Conservation (phyloP, 2,113 vertebrate species). For the Microtus oregoni region DNA sequence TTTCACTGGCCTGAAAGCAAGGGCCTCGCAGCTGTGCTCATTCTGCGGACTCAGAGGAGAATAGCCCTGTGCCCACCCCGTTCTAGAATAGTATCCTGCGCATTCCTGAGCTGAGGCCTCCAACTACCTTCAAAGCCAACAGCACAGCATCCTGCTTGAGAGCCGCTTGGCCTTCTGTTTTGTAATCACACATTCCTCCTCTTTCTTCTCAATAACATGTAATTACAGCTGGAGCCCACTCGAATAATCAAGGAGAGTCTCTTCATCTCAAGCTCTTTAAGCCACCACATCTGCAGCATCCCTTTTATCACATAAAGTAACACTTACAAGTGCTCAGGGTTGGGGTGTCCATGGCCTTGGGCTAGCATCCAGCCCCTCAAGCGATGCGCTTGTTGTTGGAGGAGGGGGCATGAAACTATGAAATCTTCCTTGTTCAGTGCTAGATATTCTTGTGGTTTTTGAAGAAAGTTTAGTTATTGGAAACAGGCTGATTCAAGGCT, state of each 20-base stretch:
- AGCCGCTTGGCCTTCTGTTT: background rate
- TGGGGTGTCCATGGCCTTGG: background rate
- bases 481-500: background rate
- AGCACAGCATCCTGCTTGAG: background rate
- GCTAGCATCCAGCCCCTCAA: background rate
- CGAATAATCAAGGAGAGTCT: background rate
- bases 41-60: background rate
- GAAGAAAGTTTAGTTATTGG: background rate
- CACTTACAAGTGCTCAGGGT: background rate
- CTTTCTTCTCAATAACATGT: background rate
- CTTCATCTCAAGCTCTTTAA: background rate
- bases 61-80: background rate
- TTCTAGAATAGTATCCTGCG: background rate
- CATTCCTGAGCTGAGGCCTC: background rate
- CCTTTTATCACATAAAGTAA: background rate
- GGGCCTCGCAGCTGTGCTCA: background rate
- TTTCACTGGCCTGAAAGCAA: background rate
- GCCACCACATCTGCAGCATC: background rate
- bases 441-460: background rate
- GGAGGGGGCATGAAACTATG: accelerated
- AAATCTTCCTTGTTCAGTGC: background rate
- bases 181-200: background rate
- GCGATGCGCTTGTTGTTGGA: background rate
- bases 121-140: background rate
- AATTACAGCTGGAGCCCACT: background rate